These are phyloP conservation scores for Bursaphelenchus mucronatus DNA, from an alignment of 1,140 invertebrate genomes.

Conservation along the genomic window DNA sequence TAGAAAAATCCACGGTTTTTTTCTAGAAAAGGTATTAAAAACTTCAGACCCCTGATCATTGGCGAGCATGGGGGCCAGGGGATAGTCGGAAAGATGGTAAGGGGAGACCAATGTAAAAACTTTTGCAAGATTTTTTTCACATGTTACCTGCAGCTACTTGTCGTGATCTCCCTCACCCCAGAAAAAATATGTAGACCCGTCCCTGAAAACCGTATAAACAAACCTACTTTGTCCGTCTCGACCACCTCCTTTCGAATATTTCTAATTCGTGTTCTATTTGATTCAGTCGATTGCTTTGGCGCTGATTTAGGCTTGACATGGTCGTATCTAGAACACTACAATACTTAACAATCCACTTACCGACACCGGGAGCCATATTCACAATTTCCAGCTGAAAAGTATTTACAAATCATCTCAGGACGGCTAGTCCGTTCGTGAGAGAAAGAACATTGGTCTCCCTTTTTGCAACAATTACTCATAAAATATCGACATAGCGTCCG, in stretches of 20 bases:
- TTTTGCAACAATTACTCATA: constrained; percentile 32
- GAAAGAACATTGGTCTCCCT: constrained; percentile 32
- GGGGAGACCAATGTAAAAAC: too few species aligned
- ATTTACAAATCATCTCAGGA: constrained; percentile 30
- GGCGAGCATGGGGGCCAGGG: too few species aligned
- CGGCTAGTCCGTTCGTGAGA: constrained; percentile 35
- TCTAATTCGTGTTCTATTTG: background rate
- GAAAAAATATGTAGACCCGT: constrained; percentile 1
- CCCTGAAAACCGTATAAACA: background rate
- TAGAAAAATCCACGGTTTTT: background rate
- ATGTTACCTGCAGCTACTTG: too few species aligned
- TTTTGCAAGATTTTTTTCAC: constrained; percentile 1
- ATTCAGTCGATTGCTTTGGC: background rate
- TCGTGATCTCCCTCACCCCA: constrained; percentile 1
- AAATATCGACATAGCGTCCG: constrained; percentile 33
- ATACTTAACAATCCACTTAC: constrained; percentile 5
- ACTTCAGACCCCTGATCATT: too few species aligned
- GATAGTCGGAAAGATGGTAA: too few species aligned
- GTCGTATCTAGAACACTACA: constrained; percentile 23
- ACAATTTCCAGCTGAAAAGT: constrained; percentile 34
- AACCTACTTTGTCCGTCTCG: constrained; percentile 12
- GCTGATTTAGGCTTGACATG: constrained; percentile 19
- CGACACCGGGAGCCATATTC: constrained; percentile 27
- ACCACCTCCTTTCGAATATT: background rate
- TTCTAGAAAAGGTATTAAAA: too few species aligned